Base-by-base conservation (phyloP, 2,888 invertebrate genomes). In the Tiphia femorata region DNA sequence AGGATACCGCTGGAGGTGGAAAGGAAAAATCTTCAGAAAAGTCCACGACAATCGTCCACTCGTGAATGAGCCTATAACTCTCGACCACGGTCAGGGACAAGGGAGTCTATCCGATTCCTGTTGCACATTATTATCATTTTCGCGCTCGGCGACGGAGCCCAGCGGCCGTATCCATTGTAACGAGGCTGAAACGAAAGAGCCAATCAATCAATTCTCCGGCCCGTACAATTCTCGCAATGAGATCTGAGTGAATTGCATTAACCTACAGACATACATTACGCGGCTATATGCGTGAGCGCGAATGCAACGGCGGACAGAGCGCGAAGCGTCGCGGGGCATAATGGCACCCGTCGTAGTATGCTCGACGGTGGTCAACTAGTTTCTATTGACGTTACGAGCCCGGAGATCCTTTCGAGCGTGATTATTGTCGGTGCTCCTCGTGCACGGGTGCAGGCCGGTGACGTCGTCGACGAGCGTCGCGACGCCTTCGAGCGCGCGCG, bases 181-280 rank as follows among this genome's bases (percentile, higher is more conserved):
- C 58, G 57, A 59, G 65, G 60, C 60, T 71, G 59, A 63, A 71
- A 60, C 65, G 73, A 78, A 79, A 80, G 77, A 80, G 77, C 72
- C 78, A 79, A 80, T 82, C 82, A 82, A 81, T 82, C 82, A 81
- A 81, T 81, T 77, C 75, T 52, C 65, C 60, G 70, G 72, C 73
- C 70, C 71, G 75, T 72, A 75, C 79, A 77, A 79, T 79, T 79
- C 78, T 67, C 74, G 73, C 80, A 80, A 80, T 77, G 80, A 82
- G 78, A 82, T 78, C 78, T 76, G 77, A 80, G 77, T 73, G 79
- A 81, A 82, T 82, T 79, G 78, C 79, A 81, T 83, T 82, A 82
- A 82, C 83, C 81, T 81, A 82, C 79, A 82, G 82, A 81, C 82
- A 82, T 77, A 82, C 73, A 81, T 82, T 77, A 71, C 68, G 64